Evolutionary conservation across 2,888 invertebrate species (phyloP), one percentile per base, ranked within the genome.

Genomic region (Rotaria socialis): DNA sequence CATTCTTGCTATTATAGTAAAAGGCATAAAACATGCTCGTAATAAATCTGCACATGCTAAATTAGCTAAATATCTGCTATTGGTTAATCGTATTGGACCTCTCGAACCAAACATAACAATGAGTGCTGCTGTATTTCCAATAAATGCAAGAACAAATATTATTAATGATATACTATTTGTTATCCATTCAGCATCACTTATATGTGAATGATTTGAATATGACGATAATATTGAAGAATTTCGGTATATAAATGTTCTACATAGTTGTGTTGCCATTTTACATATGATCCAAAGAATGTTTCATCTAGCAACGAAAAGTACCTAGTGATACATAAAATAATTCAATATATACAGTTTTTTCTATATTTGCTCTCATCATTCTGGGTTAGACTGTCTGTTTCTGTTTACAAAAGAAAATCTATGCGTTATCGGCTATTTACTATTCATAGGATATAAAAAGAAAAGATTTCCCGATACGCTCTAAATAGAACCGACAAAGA

Each of bases 41-140:
- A 80, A 80, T 80, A 80, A 47, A 47, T 80, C 80, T 80, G 80
- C 43, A n/a, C 80, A 80, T n/a, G 80, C 80, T 80, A 80, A 80
- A 80, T 80, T 80, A 80, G 47, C 80, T n/a, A 80, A 47, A 47
- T 47, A 80, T 80, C 14, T 47, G 16, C 47, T 80, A 14, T 43
- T 80, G 24, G 80, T 47, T 14, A 47, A 80, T 24, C 80, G 80
- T 47, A 80, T 80, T n/a, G 80, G 47, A 4, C 47, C 47, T 80
- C 47, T 43, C 6, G 41, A 47, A 10, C 80, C 80, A 80, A 80
- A 80, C 80, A 80, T 80, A 24, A 80, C 80, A n/a, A 80, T 47
- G n/a, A 80, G 47, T 80, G 80, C 80, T n/a, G 47, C 47, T n/a
- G 47, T 47, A 47, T 80, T 80, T 7, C 80, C 80, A 47, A 80